Percentiles rank a stretch among this genome's conserved stretches.
These are phyloP conservation scores for Drosophila cardini DNA, from an alignment of 1,140 invertebrate genomes.

Conservation along the genomic window DNA sequence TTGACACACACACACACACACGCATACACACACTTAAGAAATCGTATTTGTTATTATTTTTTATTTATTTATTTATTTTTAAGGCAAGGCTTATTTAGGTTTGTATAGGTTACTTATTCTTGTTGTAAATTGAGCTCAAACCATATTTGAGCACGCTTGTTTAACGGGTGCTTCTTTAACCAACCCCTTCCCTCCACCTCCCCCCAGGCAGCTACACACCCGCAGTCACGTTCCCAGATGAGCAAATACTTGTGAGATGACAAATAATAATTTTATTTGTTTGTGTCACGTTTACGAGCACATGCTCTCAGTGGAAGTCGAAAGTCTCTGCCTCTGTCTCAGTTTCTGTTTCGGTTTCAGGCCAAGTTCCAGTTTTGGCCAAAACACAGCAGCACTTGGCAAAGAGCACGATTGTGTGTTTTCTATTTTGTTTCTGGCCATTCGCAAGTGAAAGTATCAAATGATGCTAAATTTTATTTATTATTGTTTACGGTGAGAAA, in stretches of 20 bases:
- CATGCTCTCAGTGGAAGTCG: slow-evolving; percentile 40
- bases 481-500: background rate
- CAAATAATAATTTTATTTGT: slow-evolving; percentile 69
- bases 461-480: background rate
- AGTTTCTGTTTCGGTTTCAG: slow-evolving; percentile 7
- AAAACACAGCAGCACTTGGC: slow-evolving; percentile 15
- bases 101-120: slow-evolving; percentile 11
- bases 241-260: slow-evolving; percentile 38
- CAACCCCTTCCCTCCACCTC: background rate
- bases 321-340: background rate
- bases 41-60: slow-evolving; percentile 54
- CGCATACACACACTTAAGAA: background rate
- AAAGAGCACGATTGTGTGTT: slow-evolving; percentile 56
- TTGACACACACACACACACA: slow-evolving; percentile 22
- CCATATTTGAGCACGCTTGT: slow-evolving; percentile 66
- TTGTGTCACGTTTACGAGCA: slow-evolving; percentile 74
- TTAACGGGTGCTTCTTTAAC: slow-evolving; percentile 32
- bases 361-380: slow-evolving; percentile 1
- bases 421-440: slow-evolving; percentile 76
- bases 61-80: slow-evolving; percentile 13
- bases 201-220: background rate
- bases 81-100: background rate
- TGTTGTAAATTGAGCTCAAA: slow-evolving; percentile 69
- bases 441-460: slow-evolving; percentile 76
- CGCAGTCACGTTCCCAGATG: slow-evolving; percentile 13